These are phyloP conservation scores for Phania funesta DNA, from an alignment of 2,888 invertebrate species.

Conservation along the genomic window DNA sequence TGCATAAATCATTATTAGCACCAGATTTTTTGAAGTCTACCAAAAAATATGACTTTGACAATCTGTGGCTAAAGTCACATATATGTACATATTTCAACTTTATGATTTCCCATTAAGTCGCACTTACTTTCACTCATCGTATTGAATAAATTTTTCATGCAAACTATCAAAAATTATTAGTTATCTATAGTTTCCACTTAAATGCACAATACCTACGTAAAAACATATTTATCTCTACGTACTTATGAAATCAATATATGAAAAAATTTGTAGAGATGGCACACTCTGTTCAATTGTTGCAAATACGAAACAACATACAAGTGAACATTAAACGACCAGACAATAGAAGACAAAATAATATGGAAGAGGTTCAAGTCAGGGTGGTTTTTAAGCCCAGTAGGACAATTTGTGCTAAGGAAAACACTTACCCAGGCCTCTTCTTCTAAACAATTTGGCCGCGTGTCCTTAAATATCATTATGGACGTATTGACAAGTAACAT, in stretches of 20 bases:
- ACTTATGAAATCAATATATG: constrained; percentile 45
- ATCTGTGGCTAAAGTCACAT: not conserved
- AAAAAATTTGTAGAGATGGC: constrained; percentile 12
- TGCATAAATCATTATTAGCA: constrained; percentile 44
- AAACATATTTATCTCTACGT: constrained; percentile 11
- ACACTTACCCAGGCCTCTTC: not conserved
- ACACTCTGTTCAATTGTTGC: not conserved
- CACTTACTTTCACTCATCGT: not conserved
- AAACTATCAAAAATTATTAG: constrained; percentile 49
- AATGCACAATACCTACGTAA: constrained; percentile 33
- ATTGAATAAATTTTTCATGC: not conserved
- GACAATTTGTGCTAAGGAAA: not conserved
- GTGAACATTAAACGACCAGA: not conserved
- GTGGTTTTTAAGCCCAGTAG: not conserved
- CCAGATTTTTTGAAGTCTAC: not conserved
- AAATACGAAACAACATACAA: not conserved
- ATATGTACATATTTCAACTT: not conserved
- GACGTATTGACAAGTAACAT: constrained; percentile 28
- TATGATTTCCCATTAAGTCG: not conserved
- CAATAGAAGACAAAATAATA: constrained; percentile 6
- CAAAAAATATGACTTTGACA: not conserved
- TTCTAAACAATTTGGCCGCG: constrained; percentile 43
- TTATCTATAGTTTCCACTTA: constrained; percentile 65
- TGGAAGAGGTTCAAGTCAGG: constrained; percentile 3
- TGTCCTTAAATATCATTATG: constrained; percentile 33